Base-by-base conservation (phyloP, 1,140 invertebrate species). In the Zaprionus africanus region DNA sequence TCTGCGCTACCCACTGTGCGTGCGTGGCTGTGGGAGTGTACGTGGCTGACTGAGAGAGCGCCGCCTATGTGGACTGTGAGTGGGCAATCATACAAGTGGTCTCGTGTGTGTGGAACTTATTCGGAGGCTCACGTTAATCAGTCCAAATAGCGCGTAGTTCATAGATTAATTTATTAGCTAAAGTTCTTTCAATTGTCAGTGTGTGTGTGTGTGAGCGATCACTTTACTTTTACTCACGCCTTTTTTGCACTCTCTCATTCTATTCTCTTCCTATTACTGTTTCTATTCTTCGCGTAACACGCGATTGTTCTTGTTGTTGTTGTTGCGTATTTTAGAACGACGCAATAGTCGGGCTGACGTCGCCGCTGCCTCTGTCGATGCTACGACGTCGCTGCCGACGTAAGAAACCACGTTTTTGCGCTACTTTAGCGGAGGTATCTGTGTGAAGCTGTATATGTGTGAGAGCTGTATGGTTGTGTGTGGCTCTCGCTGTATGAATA, bases 1-100 rank as follows among this genome's bases (percentile, higher is more conserved):
- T 3, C 31, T 34, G 31, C 9, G n/a, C n/a, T n/a, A n/a, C 31
- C 31, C 31, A 34, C 9, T 34, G 26, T 22, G 36, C 36, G 6
- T 24, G 65, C n/a, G 19, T 46, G 19, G n/a, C 15, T 22, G 15
- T 15, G 28, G 34, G 26, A 5, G 13, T 19, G 28, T 6, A 60
- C 57, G 38, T 36, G 61, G 15, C 4, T 28, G 43, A 15, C 26
- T 38, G 15, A 31, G 76, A 76, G 79, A 61, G 58, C 4, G 2
- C 53, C 49, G 41, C 41, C 41, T 17, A 9, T 88, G 85, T 88
- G 84, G 84, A 88, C 59, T 54, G 41, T 76, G 84, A 79, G 56
- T 87, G 58, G 60, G 60, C 70, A 90, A 81, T 90, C 71, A 83
- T 90, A 88, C 85, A 88, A 85, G 85, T 88, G 85, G 81, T 57